These are phyloP conservation scores for Mastacembelus armatus DNA, from an alignment of 2,797 vertebrate species.

Conservation along the genomic window DNA sequence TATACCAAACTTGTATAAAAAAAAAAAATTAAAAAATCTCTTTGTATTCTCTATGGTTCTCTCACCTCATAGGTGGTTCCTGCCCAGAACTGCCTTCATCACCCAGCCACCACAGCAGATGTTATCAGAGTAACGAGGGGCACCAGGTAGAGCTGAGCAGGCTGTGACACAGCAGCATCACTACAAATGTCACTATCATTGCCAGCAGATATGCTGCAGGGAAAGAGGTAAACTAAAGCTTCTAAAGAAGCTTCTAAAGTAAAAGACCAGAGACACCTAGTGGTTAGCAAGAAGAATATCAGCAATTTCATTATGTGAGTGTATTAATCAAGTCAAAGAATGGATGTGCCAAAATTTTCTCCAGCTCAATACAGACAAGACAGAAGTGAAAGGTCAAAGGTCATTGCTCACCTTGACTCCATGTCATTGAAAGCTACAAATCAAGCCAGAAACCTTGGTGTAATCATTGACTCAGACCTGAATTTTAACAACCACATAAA, in stretches of 20 bases:
- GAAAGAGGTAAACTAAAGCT: conserved; percentile 8
- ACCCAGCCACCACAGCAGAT: conserved; percentile 86
- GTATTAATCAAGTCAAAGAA: no score
- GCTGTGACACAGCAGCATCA: conserved; percentile 92
- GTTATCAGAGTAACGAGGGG: conserved; percentile 93
- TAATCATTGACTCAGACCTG: no score
- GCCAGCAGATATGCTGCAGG: conserved; percentile 91
- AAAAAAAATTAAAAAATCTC: no score
- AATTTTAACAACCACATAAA: no score
- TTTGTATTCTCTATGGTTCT: neutral
- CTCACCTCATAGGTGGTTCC: conserved; percentile 92
- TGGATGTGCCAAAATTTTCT: no score
- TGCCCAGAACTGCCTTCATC: conserved; percentile 93
- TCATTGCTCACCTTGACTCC: no score
- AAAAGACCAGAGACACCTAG: neutral
- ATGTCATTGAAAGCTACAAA: no score
- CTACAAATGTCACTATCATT: conserved; percentile 90
- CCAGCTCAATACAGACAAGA: no score
- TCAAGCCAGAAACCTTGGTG: no score
- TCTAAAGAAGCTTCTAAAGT: no score
- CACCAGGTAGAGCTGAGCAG: conserved; percentile 95
- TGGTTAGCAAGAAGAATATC: neutral
- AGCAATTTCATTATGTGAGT: neutral
- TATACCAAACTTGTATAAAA: no score
- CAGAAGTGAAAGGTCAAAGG: no score